Base-by-base conservation (phyloP, 53 echinoderm and acorn worm genomes). In the Hippasteria phrygiana region DNA sequence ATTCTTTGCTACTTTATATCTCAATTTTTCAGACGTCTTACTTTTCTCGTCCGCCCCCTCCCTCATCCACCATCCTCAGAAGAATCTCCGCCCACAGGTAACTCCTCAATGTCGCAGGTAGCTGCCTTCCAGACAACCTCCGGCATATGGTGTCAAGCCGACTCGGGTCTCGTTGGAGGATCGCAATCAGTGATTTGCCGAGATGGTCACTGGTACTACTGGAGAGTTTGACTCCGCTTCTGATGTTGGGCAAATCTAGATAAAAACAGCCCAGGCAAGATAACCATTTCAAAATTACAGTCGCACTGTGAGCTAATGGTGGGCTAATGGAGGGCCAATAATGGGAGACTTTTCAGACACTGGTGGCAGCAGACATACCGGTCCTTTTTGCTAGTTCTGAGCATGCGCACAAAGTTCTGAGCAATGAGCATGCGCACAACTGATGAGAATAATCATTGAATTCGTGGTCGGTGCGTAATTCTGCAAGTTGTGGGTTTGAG, bases 51-150 rank as follows among this genome's bases (percentile, higher is more conserved):
- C 74, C 26, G 38, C 51, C 22, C 2, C 43, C 75, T 10, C 71
- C 75, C 66, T 90, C 69, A 53, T 80, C 83, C 29, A 65, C 81
- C 63, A 83, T 54, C 69, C 88, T 73, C 13, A 94, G 83, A 35
- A 93, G 87, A 20, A 91, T 79, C 81, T 89, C 91, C 8, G 91
- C 78, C 95, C 95, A 95, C 32, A 95, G 13, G 80, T 87, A 88
- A 32, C 89, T 47, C n/a, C 95, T 77, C 35, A 95, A 63, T 33
- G 89, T 82, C 7, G 74, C 87, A 2, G 95, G 95, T 31, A 95
- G 78, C 71, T 93, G 95, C 56, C 87, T 88, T 3, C 95, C 95
- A 16, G 63, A 38, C 32, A 95, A 72, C 34, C 80, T 74, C 46
- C 41, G 48, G 51, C 95, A 95, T 0, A 95, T 75, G 32, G 71